A percentile compares a stretch with the other conserved stretches of the same genome.
These are phyloP conservation scores for Aphrophora alni DNA, from an alignment of 2,888 invertebrate genomes.

Conservation along the genomic window DNA sequence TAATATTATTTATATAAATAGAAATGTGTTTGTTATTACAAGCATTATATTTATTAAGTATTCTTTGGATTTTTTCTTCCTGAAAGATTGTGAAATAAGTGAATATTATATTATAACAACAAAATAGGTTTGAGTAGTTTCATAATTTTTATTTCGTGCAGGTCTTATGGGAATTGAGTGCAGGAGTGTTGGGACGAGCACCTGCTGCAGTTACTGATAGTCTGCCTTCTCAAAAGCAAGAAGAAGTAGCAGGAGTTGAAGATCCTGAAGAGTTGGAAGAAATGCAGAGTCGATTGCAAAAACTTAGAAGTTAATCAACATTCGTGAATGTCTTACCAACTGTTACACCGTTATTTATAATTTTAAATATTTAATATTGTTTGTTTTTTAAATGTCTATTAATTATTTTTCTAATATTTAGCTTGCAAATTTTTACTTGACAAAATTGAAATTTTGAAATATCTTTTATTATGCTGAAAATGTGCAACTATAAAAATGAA, in stretches of 20 bases:
- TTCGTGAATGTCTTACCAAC: neutral
- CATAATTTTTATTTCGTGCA: slow-evolving; percentile 51
- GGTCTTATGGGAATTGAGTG: slow-evolving; percentile 88
- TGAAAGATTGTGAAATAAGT: too few relatives aligned
- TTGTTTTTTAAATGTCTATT: neutral
- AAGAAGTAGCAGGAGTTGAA: slow-evolving; percentile 65
- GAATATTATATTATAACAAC: too few relatives aligned
- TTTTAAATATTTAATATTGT: neutral
- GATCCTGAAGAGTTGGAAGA: slow-evolving; percentile 81
- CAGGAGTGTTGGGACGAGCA: slow-evolving; percentile 90
- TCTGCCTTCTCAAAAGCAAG: slow-evolving; percentile 67
- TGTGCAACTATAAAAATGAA: too few relatives aligned
- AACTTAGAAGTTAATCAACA: slow-evolving; percentile 77
- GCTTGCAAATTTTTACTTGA: too few relatives aligned
- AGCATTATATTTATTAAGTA: too few relatives aligned
- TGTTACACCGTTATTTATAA: neutral
- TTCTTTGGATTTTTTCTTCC: too few relatives aligned
- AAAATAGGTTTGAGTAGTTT: too few relatives aligned
- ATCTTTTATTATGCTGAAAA: too few relatives aligned
- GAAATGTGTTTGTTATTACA: too few relatives aligned
- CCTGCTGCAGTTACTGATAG: slow-evolving; percentile 68
- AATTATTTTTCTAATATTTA: neutral
- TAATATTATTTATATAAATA: too few relatives aligned
- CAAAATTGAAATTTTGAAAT: too few relatives aligned
- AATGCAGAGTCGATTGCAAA: slow-evolving; percentile 89